A percentile compares a stretch with the other conserved stretches of the same genome.
Evolutionary conservation across 1,140 invertebrate genomes (phyloP).

Genomic region (Spodoptera frugiperda): DNA sequence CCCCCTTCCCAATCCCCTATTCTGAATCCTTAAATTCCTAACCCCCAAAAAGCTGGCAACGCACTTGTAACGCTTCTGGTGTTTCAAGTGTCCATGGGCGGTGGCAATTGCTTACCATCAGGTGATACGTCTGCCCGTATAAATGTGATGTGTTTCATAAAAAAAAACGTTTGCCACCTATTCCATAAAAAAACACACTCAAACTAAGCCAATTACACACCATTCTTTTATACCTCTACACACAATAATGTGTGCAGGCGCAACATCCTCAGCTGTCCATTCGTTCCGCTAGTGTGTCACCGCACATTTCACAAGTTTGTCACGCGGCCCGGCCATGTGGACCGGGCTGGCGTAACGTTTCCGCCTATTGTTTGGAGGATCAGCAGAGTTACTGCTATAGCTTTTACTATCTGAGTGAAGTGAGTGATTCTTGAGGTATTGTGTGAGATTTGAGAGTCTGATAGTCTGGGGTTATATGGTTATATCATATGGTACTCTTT

Average conservation of each 20-base stretch:
- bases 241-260: neutral
- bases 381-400: slow-evolving; percentile 1
- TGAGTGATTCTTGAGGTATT: neutral
- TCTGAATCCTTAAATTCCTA: too few relatives aligned
- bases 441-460: neutral
- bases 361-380: slow-evolving; percentile 51
- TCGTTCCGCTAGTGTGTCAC: slow-evolving; percentile 30
- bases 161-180: too few relatives aligned
- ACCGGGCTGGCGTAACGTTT: slow-evolving; percentile 35
- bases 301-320: slow-evolving; percentile 52
- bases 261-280: slow-evolving; percentile 26
- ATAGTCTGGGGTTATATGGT: too few relatives aligned
- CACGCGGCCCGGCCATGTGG: slow-evolving; percentile 50
- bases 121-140: too few relatives aligned
- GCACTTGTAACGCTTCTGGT: too few relatives aligned
- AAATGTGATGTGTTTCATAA: too few relatives aligned
- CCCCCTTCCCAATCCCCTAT: too few relatives aligned
- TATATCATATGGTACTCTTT: too few relatives aligned
- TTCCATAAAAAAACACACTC: too few relatives aligned
- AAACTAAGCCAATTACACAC: neutral
- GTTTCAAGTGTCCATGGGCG: too few relatives aligned
- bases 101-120: too few relatives aligned
- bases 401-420: slow-evolving; percentile 14
- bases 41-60: too few relatives aligned
- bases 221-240: neutral